Evolutionary conservation across 2,113 vertebrate species (phyloP), one percentile per base, ranked within the genome.

Genomic region (Girardinichthys multiradiatus): DNA sequence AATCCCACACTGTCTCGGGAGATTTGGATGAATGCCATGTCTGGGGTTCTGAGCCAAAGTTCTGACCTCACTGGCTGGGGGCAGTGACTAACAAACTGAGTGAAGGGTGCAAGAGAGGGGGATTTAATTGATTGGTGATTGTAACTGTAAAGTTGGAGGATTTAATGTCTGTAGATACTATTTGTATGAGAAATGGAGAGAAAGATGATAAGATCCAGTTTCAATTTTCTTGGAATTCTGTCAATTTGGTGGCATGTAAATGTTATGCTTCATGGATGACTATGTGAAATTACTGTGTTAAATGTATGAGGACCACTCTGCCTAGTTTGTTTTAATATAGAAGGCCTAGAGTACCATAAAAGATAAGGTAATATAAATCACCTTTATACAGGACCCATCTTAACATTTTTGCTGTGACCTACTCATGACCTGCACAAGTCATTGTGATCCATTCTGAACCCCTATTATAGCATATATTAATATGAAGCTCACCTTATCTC

Each of bases 61-160:
- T 74, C 73, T 86, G 80, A 86, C 75, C 74, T 72, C 68, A 60
- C 65, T 90, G 72, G 76, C 74, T 66, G 74, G 31, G n/a, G 54
- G 66, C 59, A 35, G 27, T 66, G 75, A 39, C 68, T 33, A 57
- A 57, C 21, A 63, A 60, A 39, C 76, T 75, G 60, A 74, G 51
- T 64, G 51, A 69, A 65, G 57, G 77, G 45, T 27, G 45, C 30
- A 29, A 64, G 24, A 58, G 57, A 70, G 74, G 2, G 48, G 8
- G 67, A 86, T 66, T 84, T 54, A 87, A 77, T 60, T 77, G 14
- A 33, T 77, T 78, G 60, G 57, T 45, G 33, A 26, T 27, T 65
- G 59, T 70, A 83, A 78, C 73, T 45, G n/a, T n/a, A 72, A 5
- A 35, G 35, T 12, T 66, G 12, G 28, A 65, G 11, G 68, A 76